Evolutionary conservation across 2,113 vertebrate species (phyloP).

Genomic region (Cranoglanis bouderius): DNA sequence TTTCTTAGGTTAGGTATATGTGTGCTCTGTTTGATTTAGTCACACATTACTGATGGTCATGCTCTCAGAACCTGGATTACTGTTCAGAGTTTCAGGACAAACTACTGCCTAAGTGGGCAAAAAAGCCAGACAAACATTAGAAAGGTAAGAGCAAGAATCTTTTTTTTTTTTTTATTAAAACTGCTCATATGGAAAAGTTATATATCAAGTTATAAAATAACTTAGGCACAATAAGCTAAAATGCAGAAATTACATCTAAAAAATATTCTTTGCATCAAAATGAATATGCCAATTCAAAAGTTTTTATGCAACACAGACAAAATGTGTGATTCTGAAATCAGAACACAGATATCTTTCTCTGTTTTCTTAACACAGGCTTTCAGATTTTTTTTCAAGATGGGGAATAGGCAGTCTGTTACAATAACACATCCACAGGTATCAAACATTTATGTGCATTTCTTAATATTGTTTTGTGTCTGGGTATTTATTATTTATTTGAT

Average conservation of each 20-base stretch:
- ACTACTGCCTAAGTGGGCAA: slow-evolving; percentile 17
- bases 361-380: slow-evolving; percentile 22
- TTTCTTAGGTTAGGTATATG: slow-evolving; percentile 38
- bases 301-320: not conserved
- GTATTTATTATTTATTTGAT: not conserved
- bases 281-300: not conserved
- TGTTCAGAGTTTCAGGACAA: slow-evolving; percentile 7
- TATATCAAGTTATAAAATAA: not conserved
- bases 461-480: not conserved
- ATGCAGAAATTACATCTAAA: not conserved
- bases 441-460: not conserved
- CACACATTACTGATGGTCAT: slow-evolving; percentile 24
- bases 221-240: not conserved
- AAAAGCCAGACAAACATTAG: not conserved
- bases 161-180: not conserved
- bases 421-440: slow-evolving; percentile 60
- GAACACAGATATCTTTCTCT: not conserved
- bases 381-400: slow-evolving; percentile 63
- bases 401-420: slow-evolving; percentile 63
- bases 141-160: slow-evolving; percentile 34
- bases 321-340: not conserved
- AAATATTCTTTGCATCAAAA: not conserved
- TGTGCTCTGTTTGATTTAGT: slow-evolving; percentile 15
- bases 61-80: slow-evolving; percentile 42
- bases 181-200: not conserved